These are phyloP conservation scores for Acanthosoma haemorrhoidale DNA, from an alignment of 2,888 invertebrate species.

Conservation along the genomic window DNA sequence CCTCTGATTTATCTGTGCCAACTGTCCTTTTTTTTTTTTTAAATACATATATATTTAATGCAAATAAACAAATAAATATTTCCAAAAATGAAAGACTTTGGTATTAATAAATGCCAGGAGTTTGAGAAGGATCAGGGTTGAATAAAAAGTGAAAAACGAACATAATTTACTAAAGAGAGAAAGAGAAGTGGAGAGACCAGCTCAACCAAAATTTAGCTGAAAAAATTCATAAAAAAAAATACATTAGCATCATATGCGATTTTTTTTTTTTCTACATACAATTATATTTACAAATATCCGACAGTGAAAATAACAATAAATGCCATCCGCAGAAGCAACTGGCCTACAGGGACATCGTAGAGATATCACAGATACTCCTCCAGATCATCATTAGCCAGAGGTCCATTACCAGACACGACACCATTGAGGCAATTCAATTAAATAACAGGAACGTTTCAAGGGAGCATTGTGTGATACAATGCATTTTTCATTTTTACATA, in stretches of 20 bases:
- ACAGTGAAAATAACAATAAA: slow-evolving; percentile 29
- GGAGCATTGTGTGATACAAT: slow-evolving; percentile 5
- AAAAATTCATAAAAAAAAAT: slow-evolving; percentile 18
- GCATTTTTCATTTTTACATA: not conserved
- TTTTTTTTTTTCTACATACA: slow-evolving; percentile 11
- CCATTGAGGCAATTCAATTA: slow-evolving; percentile 19
- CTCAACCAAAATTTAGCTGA: slow-evolving; percentile 11
- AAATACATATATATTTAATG: slow-evolving; percentile 11
- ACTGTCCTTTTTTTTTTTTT: slow-evolving; percentile 16
- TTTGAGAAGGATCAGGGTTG: slow-evolving; percentile 11
- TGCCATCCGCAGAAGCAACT: slow-evolving; percentile 29
- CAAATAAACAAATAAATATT: slow-evolving; percentile 30
- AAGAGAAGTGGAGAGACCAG: slow-evolving; percentile 28
- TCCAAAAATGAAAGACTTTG: slow-evolving; percentile 38
- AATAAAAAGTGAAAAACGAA: slow-evolving; percentile 14
- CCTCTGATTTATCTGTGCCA: not conserved
- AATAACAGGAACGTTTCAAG: slow-evolving; percentile 31
- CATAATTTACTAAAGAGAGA: slow-evolving; percentile 16
- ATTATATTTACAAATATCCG: slow-evolving; percentile 23
- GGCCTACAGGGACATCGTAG: slow-evolving; percentile 24
- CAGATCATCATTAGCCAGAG: slow-evolving; percentile 25
- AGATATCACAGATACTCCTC: slow-evolving; percentile 35
- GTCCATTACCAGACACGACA: not conserved
- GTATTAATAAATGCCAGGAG: slow-evolving; percentile 37
- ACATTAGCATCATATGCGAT: slow-evolving; percentile 27